Evolutionary conservation across 2,797 vertebrate species (phyloP).

Genomic region (Syngnathus acus): DNA sequence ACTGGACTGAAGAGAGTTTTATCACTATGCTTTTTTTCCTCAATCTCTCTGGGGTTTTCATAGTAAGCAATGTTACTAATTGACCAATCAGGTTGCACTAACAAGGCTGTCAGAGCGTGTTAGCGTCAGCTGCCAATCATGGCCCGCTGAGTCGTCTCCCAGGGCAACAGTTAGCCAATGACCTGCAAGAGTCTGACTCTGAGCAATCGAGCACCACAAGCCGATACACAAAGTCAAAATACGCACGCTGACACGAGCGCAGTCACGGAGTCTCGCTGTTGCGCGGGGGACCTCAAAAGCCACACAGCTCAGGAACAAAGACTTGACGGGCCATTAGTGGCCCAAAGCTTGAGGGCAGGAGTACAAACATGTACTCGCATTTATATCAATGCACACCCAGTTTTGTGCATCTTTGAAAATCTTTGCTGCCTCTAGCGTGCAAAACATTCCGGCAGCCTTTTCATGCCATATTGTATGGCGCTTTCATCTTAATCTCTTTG

Average conservation of each 20-base stretch:
- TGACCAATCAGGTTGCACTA: conserved; percentile 73
- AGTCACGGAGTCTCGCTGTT: neutral
- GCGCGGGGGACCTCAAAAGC: conserved; percentile 14
- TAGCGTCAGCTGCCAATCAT: conserved; percentile 62
- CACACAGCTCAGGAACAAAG: conserved; percentile 50
- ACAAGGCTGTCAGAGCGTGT: conserved; percentile 62
- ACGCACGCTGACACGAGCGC: conserved; percentile 5
- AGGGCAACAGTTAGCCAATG: conserved; percentile 70
- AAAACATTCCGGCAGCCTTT: conserved; percentile 43
- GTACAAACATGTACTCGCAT: conserved; percentile 17
- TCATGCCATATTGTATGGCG: conserved; percentile 27
- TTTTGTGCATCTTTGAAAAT: conserved; percentile 46
- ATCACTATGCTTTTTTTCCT: neutral
- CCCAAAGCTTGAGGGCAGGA: conserved; percentile 47
- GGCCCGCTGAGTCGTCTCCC: conserved; percentile 58
- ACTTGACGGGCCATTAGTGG: conserved; percentile 55
- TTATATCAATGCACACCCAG: conserved; percentile 20
- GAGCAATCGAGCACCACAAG: conserved; percentile 52
- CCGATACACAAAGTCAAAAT: conserved; percentile 26
- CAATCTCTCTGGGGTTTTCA: conserved; percentile 34
- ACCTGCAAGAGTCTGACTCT: conserved; percentile 61
- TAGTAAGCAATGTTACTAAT: conserved; percentile 63
- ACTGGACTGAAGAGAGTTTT: neutral
- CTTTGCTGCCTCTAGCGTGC: conserved; percentile 31
- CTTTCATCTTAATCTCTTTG: conserved; percentile 7